phyloP scores from a whole-genome alignment of 92 coral and sea anemone species.

The Bergia sp. region DNA sequence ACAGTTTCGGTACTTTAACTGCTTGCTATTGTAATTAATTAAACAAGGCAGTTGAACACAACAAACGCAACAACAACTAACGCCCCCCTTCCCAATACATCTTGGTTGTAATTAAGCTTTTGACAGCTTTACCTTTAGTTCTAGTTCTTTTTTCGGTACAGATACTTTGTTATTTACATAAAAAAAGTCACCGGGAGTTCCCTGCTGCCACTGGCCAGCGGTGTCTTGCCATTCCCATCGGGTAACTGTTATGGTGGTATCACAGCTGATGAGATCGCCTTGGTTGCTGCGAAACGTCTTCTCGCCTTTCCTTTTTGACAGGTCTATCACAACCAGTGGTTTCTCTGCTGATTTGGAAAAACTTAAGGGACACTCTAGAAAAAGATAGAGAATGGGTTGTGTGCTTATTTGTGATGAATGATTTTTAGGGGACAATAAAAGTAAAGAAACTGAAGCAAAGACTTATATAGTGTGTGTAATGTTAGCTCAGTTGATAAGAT shows the following conservation, averaged over 20 bases:
- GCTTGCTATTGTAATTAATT: no score
- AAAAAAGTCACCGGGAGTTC: neutral
- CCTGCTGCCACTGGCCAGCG: neutral
- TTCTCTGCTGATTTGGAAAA: neutral
- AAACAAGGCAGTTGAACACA: no score
- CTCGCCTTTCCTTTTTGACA: neutral
- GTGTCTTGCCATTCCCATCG: conserved; percentile 6
- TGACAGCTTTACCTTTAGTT: neutral
- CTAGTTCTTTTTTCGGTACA: neutral
- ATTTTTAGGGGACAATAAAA: no score
- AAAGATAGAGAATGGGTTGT: neutral
- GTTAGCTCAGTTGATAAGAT: no score
- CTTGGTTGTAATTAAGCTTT: no score
- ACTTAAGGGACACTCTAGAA: conserved; percentile 8
- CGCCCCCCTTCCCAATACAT: neutral
- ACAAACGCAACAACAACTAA: neutral
- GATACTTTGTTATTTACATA: neutral
- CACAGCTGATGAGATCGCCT: neutral
- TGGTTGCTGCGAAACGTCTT: neutral
- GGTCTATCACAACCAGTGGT: conserved; percentile 2
- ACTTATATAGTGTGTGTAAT: no score
- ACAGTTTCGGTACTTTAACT: no score
- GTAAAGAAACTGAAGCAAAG: no score
- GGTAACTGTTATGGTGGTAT: neutral
- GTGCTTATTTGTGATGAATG: no score